Evolutionary conservation across 2,113 vertebrate species (phyloP), one percentile per base, ranked within the genome.

Genomic region (Odocoileus virginianus): DNA sequence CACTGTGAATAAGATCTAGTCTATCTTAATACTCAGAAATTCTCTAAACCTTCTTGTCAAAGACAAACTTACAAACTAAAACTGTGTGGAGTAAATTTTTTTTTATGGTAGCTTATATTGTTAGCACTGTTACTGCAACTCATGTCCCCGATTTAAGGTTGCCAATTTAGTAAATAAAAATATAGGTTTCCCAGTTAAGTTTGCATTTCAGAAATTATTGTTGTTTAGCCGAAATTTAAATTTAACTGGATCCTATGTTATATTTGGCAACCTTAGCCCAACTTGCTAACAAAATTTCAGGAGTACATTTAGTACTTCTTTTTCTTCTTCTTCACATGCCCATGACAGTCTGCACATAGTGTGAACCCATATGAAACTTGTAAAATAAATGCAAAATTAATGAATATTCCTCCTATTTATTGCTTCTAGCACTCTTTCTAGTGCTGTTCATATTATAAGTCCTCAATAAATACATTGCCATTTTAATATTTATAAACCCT

Each of bases 331-430:
- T 27, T 23, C 19, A 50, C 2, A 2, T 47, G 8, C 12, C 11
- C 36, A 55, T 30, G 0, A 1, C 5, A 16, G 21, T 11, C 79
- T 52, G 19, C 0, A 43, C 6, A 52, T 9, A 25, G 6, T 43
- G 3, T 52, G 14, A 76, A 30, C 8, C 40, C 13, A 5, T 14
- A 40, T 2, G 50, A 30, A 81, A 19, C 12, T 87, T 47, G 21
- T 47, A 16, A 86, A 33, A 60, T 30, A 79, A 78, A 55, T 33
- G 2, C 23, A 52, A 85, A 84, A 6, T 45, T 1, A 50, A 83
- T 57, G 13, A 30, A 6, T 45, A 13, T 6, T 28, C 60, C 33
- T 76, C 28, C 17, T n/a, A 0, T 12, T 11, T 45, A 16, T 28
- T 28, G 28, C 21, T n/a, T 28, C 16, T 9, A 52, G 13, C 15